Evolutionary conservation across 2,797 vertebrate genomes (phyloP), one percentile per base, ranked within the genome.

Genomic region (Anolis apletophallus): DNA sequence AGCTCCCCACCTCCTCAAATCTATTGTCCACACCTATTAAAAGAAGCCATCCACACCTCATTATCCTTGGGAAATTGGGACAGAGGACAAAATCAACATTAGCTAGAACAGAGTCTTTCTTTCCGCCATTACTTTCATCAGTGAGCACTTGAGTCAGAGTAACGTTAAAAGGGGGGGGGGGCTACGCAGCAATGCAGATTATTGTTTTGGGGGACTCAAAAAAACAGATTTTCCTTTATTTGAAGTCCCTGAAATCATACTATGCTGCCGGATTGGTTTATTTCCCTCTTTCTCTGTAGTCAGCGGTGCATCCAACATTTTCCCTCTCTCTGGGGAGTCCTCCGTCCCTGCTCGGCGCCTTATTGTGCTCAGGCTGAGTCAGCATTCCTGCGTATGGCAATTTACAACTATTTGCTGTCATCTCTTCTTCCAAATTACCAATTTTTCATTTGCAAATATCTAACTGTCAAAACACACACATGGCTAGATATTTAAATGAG

Each of bases 101-200:
- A 81, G 80, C 87, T 89, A 80, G 0, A 88, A 40, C 1, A 0
- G 50, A 84, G 46, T 81, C 71, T 36, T 72, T 34, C 85, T 69
- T 84, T 87, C 82, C 74, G 52, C 11, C 4, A 68, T 90, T 32
- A 57, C 9, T 88, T 89, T 85, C 88, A 86, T 87, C 89, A 23
- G 23, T 85, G 7, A 46, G 0, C 59, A 36, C 12, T 85, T 85
- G 55, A 74, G 67, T 80, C 46, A 69, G 72, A 72, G 13, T 82
- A 81, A 80, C 19, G 75, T n/a, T 32, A 68, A 78, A 64, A 17
- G 10, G 57, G 17, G 57, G 17, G 57, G 57, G 57, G 17, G 57
- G 17, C 13, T 5, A 29, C 10, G 36, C 36, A 23, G 59, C 69
- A 89, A 32, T 46, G 74, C 40, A 76, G 69, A 67, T 77, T 80